These are phyloP conservation scores for Bombus breviceps DNA, from an alignment of 1,140 invertebrate species.

Conservation along the genomic window DNA sequence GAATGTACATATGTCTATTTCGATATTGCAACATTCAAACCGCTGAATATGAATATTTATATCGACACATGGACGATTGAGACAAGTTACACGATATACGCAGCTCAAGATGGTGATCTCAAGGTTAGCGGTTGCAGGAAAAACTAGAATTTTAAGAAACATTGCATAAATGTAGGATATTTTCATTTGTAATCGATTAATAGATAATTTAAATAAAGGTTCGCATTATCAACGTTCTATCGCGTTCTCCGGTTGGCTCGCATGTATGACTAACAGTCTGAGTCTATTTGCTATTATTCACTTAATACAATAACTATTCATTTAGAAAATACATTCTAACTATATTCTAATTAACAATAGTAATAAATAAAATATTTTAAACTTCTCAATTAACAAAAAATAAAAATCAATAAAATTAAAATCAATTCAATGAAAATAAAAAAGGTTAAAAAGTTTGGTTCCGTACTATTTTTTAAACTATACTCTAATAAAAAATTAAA, in stretches of 20 bases:
- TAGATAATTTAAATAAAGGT: not conserved
- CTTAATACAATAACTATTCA: too few relatives aligned
- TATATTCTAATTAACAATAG: too few relatives aligned
- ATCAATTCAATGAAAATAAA: too few relatives aligned
- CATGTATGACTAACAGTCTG: not conserved
- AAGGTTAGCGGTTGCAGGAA: conserved; percentile 43
- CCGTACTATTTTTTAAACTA: too few relatives aligned
- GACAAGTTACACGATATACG: conserved; percentile 22
- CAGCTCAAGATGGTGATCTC: conserved; percentile 22
- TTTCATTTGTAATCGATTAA: not conserved
- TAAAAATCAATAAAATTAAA: too few relatives aligned
- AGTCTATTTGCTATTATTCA: not conserved
- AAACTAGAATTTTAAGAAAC: not conserved
- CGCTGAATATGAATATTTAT: conserved; percentile 50
- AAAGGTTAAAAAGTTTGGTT: too few relatives aligned
- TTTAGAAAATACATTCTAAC: too few relatives aligned
- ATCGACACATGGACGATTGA: not conserved
- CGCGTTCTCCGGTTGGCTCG: too few relatives aligned
- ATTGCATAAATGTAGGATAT: not conserved
- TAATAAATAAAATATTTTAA: too few relatives aligned
- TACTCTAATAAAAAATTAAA: too few relatives aligned
- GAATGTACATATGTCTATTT: not conserved
- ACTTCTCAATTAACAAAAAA: too few relatives aligned
- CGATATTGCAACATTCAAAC: conserved; percentile 11
- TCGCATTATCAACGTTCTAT: too few relatives aligned